Conservation (phyloP, 2,797 vertebrate species). For the Falco cherrug region DNA sequence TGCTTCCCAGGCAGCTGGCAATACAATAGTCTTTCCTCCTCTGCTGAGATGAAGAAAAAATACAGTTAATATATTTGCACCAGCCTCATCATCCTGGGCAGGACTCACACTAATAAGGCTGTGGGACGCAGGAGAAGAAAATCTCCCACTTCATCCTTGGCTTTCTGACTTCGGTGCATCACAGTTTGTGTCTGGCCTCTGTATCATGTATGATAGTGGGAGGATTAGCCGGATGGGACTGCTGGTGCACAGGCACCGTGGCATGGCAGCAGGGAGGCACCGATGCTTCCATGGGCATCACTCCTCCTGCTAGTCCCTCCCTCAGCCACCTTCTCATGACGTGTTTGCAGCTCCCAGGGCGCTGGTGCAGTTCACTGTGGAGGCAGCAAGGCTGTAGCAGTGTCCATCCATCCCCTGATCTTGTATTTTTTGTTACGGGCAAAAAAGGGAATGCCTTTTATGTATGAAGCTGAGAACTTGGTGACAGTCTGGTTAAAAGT, state of each 20-base stretch:
- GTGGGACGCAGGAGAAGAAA: not conserved
- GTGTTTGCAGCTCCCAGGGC: not conserved
- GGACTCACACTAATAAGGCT: not conserved
- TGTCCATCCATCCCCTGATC: not conserved
- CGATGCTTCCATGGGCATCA: not conserved
- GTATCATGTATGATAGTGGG: not conserved
- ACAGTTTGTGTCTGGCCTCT: not conserved
- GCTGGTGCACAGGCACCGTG: not conserved
- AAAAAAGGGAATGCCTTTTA: not conserved
- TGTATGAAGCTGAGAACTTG: not conserved
- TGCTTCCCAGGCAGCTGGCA: not conserved
- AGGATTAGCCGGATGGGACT: not conserved
- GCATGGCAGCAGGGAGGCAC: no score
- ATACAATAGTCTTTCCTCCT: not conserved
- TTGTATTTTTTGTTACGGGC: not conserved
- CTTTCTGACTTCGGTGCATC: not conserved
- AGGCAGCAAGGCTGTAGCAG: not conserved
- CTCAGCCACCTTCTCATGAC: not conserved
- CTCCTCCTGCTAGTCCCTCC: not conserved
- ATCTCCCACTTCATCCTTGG: not conserved
- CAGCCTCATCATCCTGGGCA: not conserved
- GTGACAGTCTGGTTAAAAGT: not conserved
- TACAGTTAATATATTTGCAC: not conserved
- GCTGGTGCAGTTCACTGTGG: not conserved
- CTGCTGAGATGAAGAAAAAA: not conserved